A percentile compares a stretch with the other conserved stretches of the same genome.
These are phyloP conservation scores for Panorpa germanica DNA, from an alignment of 2,888 invertebrate species.

Conservation along the genomic window DNA sequence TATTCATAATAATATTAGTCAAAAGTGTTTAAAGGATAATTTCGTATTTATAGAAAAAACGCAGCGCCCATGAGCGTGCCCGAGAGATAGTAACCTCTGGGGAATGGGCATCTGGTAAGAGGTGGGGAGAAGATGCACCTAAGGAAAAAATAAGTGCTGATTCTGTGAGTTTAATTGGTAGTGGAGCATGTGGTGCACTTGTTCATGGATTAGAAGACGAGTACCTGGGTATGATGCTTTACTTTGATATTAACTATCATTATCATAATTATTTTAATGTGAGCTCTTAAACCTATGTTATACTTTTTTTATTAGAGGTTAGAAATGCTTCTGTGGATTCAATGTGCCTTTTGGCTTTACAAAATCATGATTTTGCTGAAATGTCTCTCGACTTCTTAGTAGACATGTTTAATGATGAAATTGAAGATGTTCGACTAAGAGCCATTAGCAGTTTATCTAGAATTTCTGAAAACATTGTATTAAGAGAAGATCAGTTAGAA, in stretches of 20 bases:
- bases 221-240: slow-evolving; percentile 41
- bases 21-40: slow-evolving; percentile 4
- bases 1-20: slow-evolving; percentile 6
- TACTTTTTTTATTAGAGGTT: slow-evolving; percentile 43
- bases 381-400: slow-evolving; percentile 89
- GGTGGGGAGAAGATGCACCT: slow-evolving; percentile 72
- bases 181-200: slow-evolving; percentile 94
- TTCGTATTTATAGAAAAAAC: slow-evolving; percentile 40
- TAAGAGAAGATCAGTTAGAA: slow-evolving; percentile 90
- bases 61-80: slow-evolving; percentile 69
- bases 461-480: slow-evolving; percentile 71
- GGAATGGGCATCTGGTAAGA: slow-evolving; percentile 83
- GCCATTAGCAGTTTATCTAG: slow-evolving; percentile 86
- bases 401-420: slow-evolving; percentile 99
- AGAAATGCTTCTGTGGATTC: slow-evolving; percentile 90
- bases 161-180: slow-evolving; percentile 60
- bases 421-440: slow-evolving; percentile 85
- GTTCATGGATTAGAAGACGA: slow-evolving; percentile 98
- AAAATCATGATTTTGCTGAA: slow-evolving; percentile 69
- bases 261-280: slow-evolving; percentile 6
- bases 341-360: slow-evolving; percentile 69
- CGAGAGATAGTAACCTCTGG: slow-evolving; percentile 67
- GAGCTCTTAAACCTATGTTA: slow-evolving; percentile 5
- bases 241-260: slow-evolving; percentile 9
- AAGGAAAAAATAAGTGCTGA: slow-evolving; percentile 56